Evolutionary conservation across 2,888 invertebrate genomes (phyloP).

Genomic region (Polyploca ridens): DNA sequence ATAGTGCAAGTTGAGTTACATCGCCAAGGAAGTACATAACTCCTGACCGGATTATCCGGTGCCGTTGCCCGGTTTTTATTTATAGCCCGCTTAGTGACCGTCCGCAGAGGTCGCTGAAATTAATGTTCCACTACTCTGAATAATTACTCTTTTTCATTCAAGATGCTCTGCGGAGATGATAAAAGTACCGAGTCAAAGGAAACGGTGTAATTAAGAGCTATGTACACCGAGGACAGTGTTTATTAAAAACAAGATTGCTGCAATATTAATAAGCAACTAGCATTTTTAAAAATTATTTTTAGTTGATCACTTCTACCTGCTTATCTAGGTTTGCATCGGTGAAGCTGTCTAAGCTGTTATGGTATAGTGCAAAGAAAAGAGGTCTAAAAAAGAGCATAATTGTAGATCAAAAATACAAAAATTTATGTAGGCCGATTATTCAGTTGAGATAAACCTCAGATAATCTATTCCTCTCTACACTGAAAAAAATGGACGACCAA

Average conservation of each 20-base stretch:
- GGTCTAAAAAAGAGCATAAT: too few relatives aligned
- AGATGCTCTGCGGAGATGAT: slow-evolving; percentile 17
- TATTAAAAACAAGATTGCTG: slow-evolving; percentile 1
- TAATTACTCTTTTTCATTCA: slow-evolving; percentile 35
- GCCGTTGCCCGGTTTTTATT: slow-evolving; percentile 21
- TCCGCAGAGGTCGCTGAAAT: slow-evolving; percentile 39
- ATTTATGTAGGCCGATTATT: too few relatives aligned
- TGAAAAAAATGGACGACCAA: too few relatives aligned
- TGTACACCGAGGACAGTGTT: slow-evolving; percentile 11
- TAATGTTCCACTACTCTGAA: slow-evolving; percentile 38
- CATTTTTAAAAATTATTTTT: background rate
- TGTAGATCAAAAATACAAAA: too few relatives aligned
- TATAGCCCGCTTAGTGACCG: slow-evolving; percentile 25
- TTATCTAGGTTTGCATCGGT: too few relatives aligned
- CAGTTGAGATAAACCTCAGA: too few relatives aligned
- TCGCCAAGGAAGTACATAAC: slow-evolving; percentile 22
- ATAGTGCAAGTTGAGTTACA: slow-evolving; percentile 21
- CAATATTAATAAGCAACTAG: background rate
- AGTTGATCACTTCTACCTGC: slow-evolving; percentile 9
- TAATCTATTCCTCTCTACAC: too few relatives aligned
- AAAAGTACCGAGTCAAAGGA: slow-evolving; percentile 27
- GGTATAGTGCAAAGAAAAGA: too few relatives aligned
- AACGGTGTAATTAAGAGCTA: slow-evolving; percentile 31
- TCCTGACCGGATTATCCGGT: slow-evolving; percentile 18
- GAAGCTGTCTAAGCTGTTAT: too few relatives aligned